Evolutionary conservation across 2,113 vertebrate genomes (phyloP), one percentile per base, ranked within the genome.

Genomic region (Elephas maximus): DNA sequence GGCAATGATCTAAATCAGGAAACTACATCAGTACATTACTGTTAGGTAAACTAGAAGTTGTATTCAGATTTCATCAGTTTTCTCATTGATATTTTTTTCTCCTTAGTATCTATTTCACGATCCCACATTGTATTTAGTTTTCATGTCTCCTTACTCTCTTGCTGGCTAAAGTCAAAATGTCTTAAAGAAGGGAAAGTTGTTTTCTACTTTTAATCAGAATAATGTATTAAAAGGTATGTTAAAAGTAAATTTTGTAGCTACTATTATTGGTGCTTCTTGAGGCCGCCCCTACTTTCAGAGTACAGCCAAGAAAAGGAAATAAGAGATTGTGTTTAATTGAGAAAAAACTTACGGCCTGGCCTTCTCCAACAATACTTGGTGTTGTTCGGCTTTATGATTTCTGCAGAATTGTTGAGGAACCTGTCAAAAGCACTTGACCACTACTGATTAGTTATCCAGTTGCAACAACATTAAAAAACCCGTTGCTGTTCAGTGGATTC

Each of bases 61-160:
- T 67, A 88, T 33, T 92, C 24, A 86, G n/a, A 81, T 86, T 57
- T 48, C 80, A 60, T 63, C 12, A 23, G 48, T 89, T 88, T 89
- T 30, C 5, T 3, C 5, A 94, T 5, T 2, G 80, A 33, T 45
- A 60, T 21, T 30, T 30, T 89, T 83, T 63, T 79, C 85, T 79
- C 28, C 48, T 82, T 21, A 53, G 0, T 60, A 14, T 60, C n/a
- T 81, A 44, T 45, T 65, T 45, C 20, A 67, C 23, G 81, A 67
- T 81, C 18, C 20, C 28, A 41, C 28, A 48, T 7, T 78, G 15
- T 33, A 2, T 82, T 91, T 88, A 77, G 62, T 91, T 88, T 30
- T 83, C 44, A 26, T 18, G 15, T 65, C 41, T 89, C 23, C n/a
- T 73, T 73, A 33, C 8, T 88, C 9, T 65, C 23, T 8, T 80